Conservation (phyloP, 2,888 invertebrate species). For the Siphlonurus alternatus region DNA sequence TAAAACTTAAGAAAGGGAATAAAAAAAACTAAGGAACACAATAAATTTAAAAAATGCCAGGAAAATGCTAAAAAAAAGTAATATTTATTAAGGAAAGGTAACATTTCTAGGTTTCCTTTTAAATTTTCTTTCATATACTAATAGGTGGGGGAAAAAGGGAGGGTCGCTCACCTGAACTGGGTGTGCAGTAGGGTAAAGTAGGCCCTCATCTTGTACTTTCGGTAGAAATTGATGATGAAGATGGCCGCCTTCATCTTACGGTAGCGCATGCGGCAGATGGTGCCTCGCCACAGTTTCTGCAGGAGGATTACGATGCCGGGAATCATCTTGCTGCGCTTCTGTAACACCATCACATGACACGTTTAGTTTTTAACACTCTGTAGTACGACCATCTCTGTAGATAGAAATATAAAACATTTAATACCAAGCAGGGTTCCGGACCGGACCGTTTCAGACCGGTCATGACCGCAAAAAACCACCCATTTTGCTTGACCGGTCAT, state of each 20-base stretch:
- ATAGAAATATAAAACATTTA: background rate
- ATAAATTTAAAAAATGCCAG: no score
- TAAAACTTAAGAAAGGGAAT: no score
- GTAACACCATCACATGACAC: conserved; percentile 10
- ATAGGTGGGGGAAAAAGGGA: no score
- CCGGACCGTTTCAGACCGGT: no score
- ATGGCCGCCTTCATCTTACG: conserved; percentile 73
- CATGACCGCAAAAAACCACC: no score
- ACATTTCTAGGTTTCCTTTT: no score
- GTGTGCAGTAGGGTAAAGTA: conserved; percentile 48
- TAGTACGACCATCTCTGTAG: background rate
- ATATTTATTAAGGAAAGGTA: no score
- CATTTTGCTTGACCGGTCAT: no score
- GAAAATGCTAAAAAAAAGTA: no score
- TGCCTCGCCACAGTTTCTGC: conserved; percentile 90
- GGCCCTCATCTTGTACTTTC: conserved; percentile 53
- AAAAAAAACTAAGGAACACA: no score
- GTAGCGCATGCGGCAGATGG: conserved; percentile 58
- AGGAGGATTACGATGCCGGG: conserved; percentile 82
- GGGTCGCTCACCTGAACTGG: conserved; percentile 37
- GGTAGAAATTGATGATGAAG: conserved; percentile 64
- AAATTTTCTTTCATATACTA: no score
- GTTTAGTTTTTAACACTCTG: background rate
- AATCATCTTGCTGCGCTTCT: conserved; percentile 66
- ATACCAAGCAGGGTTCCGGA: no score